Base-by-base conservation (phyloP, 2,888 invertebrate species). In the Nomada ferruginata region DNA sequence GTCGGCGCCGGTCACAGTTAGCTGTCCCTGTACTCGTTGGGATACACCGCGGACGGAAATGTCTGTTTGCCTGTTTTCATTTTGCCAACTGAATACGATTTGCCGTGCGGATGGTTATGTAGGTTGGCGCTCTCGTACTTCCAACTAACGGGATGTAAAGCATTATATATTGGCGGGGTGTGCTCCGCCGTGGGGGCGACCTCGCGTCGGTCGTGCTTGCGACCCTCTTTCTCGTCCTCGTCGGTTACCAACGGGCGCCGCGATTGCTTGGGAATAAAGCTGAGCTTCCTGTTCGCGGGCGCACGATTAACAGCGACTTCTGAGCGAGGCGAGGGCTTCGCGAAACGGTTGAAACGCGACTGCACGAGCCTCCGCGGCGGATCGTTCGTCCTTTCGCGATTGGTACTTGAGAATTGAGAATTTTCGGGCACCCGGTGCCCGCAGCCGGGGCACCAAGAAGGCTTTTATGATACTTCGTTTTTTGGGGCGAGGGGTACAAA, bases 51-150 rank as follows among this genome's bases (percentile, higher is more conserved):
- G 26, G 23, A 47, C 23, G 26, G 68, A 57, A 61, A 60, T 50
- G 72, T 59, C 23, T 57, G 57, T 20, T 23, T 74, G 53, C 20
- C 85, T 82, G 85, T 88, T 90, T 90, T 91, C 90, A 89, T 89
- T 91, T 90, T 89, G 83, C 88, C 86, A 89, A 89, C 88, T 87
- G 89, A 91, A 91, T 91, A 90, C 89, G 89, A 91, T 91, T 90
- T 91, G 85, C 89, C 89, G 79, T 89, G 84, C 85, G 89, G 82
- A 88, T 88, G 90, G 80, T 77, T 87, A 90, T 91, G 86, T 90
- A 87, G 90, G 90, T 91, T 91, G 89, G 85, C 86, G 86, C 74
- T 86, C 85, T 80, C 84, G 77, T 76, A 64, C 65, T 72, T 61
- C 23, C 59, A 63, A 63, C 47, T 47, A 47, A 79, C 79, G 52